These are phyloP conservation scores for Origma solitaria DNA, from an alignment of 2,113 vertebrate genomes.

Conservation along the genomic window DNA sequence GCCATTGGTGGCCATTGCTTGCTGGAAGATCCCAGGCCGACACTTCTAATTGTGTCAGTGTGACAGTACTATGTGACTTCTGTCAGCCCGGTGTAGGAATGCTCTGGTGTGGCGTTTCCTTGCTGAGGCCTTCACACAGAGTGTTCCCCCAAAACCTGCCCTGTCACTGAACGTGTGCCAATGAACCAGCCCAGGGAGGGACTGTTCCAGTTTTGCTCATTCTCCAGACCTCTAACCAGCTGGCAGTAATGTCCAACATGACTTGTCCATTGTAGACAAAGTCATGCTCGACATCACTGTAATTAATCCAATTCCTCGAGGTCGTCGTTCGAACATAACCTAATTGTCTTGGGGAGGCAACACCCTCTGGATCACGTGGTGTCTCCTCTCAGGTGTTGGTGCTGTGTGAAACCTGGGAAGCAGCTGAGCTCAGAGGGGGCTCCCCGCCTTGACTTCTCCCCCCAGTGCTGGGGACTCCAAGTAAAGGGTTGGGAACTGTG, in stretches of 20 bases:
- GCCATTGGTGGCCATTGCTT: neutral
- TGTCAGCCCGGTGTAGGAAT: accelerated
- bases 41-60: accelerated
- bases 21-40: neutral
- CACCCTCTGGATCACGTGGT: neutral
- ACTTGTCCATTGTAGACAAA: conserved; percentile 14
- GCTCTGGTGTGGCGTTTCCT: neutral
- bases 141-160: neutral
- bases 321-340: neutral
- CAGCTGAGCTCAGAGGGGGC: neutral
- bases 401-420: neutral
- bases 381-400: neutral
- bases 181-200: neutral
- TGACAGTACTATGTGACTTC: neutral
- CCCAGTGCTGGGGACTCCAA: neutral
- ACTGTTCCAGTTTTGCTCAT: neutral
- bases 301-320: conserved; percentile 11
- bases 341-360: conserved; percentile 10
- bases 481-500: neutral
- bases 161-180: accelerated
- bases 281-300: neutral
- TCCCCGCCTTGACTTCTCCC: accelerated
- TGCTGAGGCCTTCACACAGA: neutral
- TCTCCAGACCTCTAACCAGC: conserved; percentile 6
- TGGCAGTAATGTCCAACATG: neutral